Base-by-base conservation (phyloP, 2,888 invertebrate species). In the Augiades crinisus region DNA sequence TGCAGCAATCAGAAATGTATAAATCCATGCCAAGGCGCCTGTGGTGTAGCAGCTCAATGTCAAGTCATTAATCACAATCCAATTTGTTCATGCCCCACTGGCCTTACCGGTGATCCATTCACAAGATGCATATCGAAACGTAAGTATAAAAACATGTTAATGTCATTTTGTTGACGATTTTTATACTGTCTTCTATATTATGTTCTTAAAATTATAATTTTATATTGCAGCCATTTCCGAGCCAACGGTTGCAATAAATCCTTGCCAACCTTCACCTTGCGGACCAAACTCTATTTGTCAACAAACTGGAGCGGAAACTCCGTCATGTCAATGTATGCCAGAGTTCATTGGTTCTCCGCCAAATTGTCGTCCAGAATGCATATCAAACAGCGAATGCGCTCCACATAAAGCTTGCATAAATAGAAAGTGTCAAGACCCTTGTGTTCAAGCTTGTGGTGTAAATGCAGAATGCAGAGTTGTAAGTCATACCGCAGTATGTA, bases 1-100 rank as follows among this genome's bases (percentile, higher is more conserved):
- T 95, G 95, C 61, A 90, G 92, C 41, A 93, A 93, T 63, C 93
- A 93, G 64, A 94, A 93, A 75, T 95, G 95, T 70, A 72, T 88
- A 43, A 93, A 95, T 69, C 95, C 95, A 24, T 95, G 95, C 67
- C 92, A 92, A 43, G 95, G 95, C 59, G 92, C 94, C n/a, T 96
- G 96, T 70, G 96, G 96, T 14, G 88, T 94, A 31, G 86, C 90
- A 54, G 94, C 96, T 2, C 80, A 85, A 60, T 96, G 96, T 68
- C 92, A 93, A 79, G 94, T 95, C 10, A 92, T 95, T 34, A 94
- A 94, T 68, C 95, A 95, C 70, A 92, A 92, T 67, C 94, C 95
- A 5, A 92, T 93, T 60, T 95, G 95, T 68, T 91, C 90, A 24
- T 95, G 95, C 68, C 84, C 91, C 34, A 79, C 89, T 3, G 91